Evolutionary conservation across 2,888 invertebrate species (phyloP).

Genomic region (Apoda limacodes): DNA sequence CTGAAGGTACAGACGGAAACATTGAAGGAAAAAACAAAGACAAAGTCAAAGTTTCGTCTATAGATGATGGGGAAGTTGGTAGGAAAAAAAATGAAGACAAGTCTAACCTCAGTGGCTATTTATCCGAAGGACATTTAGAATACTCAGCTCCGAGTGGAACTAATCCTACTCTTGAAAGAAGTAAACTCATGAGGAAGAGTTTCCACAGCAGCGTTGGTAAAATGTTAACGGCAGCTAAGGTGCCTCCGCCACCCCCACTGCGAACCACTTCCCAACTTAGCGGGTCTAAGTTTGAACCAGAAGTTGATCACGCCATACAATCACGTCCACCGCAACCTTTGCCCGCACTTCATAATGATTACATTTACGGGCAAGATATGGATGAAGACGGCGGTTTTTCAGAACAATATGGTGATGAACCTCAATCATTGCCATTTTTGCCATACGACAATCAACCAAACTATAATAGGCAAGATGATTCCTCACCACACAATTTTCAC

Average conservation of each 20-base stretch:
- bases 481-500: slow-evolving; percentile 64
- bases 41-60: slow-evolving; percentile 37
- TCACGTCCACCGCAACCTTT: slow-evolving; percentile 54
- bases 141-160: slow-evolving; percentile 74
- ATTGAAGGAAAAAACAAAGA: slow-evolving; percentile 44
- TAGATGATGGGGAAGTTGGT: slow-evolving; percentile 81
- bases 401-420: slow-evolving; percentile 67
- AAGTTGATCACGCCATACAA: slow-evolving; percentile 61
- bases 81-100: slow-evolving; percentile 72
- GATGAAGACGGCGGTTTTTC: slow-evolving; percentile 62
- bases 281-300: slow-evolving; percentile 72
- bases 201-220: slow-evolving; percentile 88
- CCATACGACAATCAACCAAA: slow-evolving; percentile 62
- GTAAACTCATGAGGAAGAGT: slow-evolving; percentile 89
- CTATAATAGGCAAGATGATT: slow-evolving; percentile 50
- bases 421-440: slow-evolving; percentile 73
- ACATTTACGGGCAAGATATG: slow-evolving; percentile 35
- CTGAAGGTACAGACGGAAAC: slow-evolving; percentile 78
- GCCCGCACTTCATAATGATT: slow-evolving; percentile 26
- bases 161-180: slow-evolving; percentile 87
- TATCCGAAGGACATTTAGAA: slow-evolving; percentile 89
- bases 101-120: slow-evolving; percentile 78
- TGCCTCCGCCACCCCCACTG: slow-evolving; percentile 86
- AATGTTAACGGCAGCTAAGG: slow-evolving; percentile 84
- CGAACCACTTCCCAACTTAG: slow-evolving; percentile 88